Percentiles rank a stretch among this genome's conserved stretches.
These are phyloP conservation scores for Rosalia funebris DNA, from an alignment of 2,888 invertebrate species.

Conservation along the genomic window DNA sequence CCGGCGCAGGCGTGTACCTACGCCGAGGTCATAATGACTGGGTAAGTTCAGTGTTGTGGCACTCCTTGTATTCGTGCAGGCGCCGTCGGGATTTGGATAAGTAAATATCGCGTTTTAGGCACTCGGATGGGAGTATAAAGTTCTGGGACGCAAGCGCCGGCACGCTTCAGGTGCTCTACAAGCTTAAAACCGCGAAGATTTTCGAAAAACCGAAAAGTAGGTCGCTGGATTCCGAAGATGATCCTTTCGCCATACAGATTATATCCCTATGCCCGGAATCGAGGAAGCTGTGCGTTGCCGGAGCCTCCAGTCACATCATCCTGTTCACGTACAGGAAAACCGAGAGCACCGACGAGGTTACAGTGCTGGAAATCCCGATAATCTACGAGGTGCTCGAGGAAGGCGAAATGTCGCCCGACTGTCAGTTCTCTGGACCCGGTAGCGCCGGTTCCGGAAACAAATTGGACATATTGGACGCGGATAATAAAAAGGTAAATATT, in stretches of 20 bases:
- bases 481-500: conserved; percentile 67
- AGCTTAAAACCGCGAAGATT: conserved; percentile 95
- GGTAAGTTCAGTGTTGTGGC: conserved; percentile 68
- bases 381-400: conserved; percentile 85
- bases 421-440: conserved; percentile 70
- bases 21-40: conserved; percentile 98
- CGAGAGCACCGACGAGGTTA: conserved; percentile 80
- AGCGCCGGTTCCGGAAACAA: conserved; percentile 60
- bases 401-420: conserved; percentile 82
- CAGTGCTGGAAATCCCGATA: conserved; percentile 83
- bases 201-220: conserved; percentile 79
- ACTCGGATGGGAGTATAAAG: conserved; percentile 97
- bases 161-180: conserved; percentile 95
- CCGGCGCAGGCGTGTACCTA: conserved; percentile 95
- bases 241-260: conserved; percentile 90
- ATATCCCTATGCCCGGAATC: conserved; percentile 95
- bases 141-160: conserved; percentile 99
- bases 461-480: conserved; percentile 62
- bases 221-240: conserved; percentile 78
- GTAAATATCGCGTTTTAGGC: conserved; percentile 68
- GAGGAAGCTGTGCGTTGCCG: conserved; percentile 87
- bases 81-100: background rate
- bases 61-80: background rate
- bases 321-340: conserved; percentile 95
- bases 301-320: conserved; percentile 92